Base-by-base conservation (phyloP, 1,140 invertebrate genomes). In the Vollenhovia emeryi region DNA sequence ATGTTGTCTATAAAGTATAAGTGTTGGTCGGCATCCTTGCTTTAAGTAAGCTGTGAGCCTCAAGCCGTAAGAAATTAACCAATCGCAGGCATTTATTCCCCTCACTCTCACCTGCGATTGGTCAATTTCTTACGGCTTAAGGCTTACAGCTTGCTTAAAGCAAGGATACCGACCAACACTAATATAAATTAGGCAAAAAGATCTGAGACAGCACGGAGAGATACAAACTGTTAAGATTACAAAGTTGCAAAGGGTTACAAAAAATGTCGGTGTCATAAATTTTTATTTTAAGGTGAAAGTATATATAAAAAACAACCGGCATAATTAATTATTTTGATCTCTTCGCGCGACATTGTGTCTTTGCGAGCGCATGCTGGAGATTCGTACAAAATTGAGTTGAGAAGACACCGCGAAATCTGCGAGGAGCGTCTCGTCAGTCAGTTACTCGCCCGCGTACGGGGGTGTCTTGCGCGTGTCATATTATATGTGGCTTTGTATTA, bases 401-500 rank as follows among this genome's bases (percentile, higher is more conserved):
- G 33, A 82, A 45, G 24, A 57, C 18, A 24, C n/a, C 11, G 24
- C 27, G n/a, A 82, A 73, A 82, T 82, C 78, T 82, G 66, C 64
- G 24, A 80, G 48, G 0, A 57, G 24, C 18, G 2, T 40, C 66
- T 50, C 59, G 50, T n/a, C n/a, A n/a, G n/a, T 64, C 59, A 62
- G 76, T 27, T 71, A 71, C 48, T 66, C 24, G 48, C 27, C 43
- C n/a, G n/a, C 45, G n/a, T 66, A 36, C 66, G 21, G 40, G 27
- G 24, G 36, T 55, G 66, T 82, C 50, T 73, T 59, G 64, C 50
- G 11, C 36, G 52, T 82, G 78, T 82, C 78, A 73, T 66, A 82
- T 82, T 82, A 82, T 82, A 82, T 59, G 36, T 57, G 30, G 50
- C 36, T 71, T 82, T 82, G 78, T 82, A 82, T 82, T 82, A 59